Evolutionary conservation across 2,797 vertebrate genomes (phyloP), one percentile per base, ranked within the genome.

Genomic region (Okamejei kenojei): DNA sequence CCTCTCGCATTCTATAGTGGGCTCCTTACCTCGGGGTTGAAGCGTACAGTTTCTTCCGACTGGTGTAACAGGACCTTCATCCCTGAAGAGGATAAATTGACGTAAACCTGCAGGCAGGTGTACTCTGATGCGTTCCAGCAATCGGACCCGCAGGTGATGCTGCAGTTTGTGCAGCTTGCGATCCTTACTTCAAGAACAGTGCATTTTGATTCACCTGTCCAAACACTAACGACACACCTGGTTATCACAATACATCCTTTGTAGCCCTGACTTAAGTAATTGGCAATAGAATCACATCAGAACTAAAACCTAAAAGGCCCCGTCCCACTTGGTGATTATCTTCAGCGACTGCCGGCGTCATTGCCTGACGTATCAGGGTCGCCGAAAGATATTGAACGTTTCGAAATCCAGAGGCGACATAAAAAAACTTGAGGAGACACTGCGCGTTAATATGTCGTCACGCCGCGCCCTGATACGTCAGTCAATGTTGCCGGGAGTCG

Each of bases 31-130:
- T 99, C 97, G 13, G 97, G 96, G 95, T 98, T 98, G 94, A 95
- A 96, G 95, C 98, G 98, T 94, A 98, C 96, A 0, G 97, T 97
- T 94, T 99, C 98, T 94, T 99, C 98, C 0, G 97, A 98, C 95
- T 98, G 97, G 94, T 97, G 97, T 93, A 99, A 96, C 61, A 97
- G 96, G 38, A 97, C 94, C 94, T 97, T 97, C 95, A 97, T 97
- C 8, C 97, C 97, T 0, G 98, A 97, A 93, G 97, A 96, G 94
- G 97, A 98, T 94, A 99, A 96, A 95, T 97, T 98, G 94, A 99
- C 97, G 0, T 97, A 98, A 93, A 99, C 98, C 95, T 98, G 98
- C 74, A 99, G 97, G 94, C 98, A 99, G 15, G 98, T 98, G 93
- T 98, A 99, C 93, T 97, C 97, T 84, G 98, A 99, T 68, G 95